Evolutionary conservation across 2,113 vertebrate species (phyloP).

Genomic region (Ondatra zibethicus): DNA sequence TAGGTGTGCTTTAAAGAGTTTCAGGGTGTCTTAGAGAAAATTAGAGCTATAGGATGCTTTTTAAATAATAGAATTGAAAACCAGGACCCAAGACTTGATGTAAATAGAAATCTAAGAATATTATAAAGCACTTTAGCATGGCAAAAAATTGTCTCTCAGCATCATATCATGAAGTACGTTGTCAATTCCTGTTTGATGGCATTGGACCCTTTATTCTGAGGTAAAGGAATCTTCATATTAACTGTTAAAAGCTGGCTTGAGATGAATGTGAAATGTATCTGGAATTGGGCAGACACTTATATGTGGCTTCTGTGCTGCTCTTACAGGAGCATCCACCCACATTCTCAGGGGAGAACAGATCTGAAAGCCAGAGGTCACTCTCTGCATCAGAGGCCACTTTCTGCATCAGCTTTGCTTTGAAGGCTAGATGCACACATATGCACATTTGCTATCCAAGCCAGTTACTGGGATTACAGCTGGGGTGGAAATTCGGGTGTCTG

Average conservation of each 20-base stretch:
- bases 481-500: constrained; percentile 84
- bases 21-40: constrained; percentile 1
- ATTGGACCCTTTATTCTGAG: background rate
- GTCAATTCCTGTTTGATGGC: background rate
- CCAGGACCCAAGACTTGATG: background rate
- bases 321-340: background rate
- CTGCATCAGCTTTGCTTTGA: constrained; percentile 54
- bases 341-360: background rate
- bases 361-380: background rate
- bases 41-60: background rate
- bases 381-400: background rate
- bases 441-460: constrained; percentile 75
- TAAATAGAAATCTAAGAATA: background rate
- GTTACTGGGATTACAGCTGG: constrained; percentile 81
- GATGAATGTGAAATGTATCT: background rate
- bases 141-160: background rate
- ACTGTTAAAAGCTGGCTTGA: constrained; percentile 30
- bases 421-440: constrained; percentile 74
- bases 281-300: background rate
- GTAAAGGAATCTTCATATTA: background rate
- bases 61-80: background rate
- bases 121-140: background rate
- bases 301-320: background rate
- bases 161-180: background rate
- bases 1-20: constrained; percentile 31